Evolutionary conservation across 2,888 invertebrate species (phyloP).

Genomic region (Synanthedon vespiformis): DNA sequence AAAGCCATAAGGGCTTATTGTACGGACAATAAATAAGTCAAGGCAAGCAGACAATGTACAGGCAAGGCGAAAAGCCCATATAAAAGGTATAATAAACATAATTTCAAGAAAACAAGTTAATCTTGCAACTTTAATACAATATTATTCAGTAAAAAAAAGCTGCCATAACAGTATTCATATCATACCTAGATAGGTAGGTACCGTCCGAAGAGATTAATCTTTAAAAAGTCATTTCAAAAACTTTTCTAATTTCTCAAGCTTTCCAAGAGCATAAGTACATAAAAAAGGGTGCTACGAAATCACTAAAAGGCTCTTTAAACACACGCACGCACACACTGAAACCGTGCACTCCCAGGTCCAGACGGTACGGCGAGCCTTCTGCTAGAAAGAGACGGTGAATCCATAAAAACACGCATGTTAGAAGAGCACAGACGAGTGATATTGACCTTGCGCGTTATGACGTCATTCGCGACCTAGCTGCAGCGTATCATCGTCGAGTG

Average conservation of each 20-base stretch:
- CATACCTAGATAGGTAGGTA: too few species aligned
- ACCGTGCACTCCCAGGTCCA: constrained; percentile 40
- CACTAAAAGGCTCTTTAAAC: background rate
- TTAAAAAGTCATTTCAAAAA: background rate
- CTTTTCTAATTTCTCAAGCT: background rate
- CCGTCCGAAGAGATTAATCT: too few species aligned
- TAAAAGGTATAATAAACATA: too few species aligned
- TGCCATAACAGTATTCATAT: too few species aligned
- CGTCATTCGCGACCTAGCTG: constrained; percentile 74
- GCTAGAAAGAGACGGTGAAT: background rate
- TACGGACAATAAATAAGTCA: too few species aligned
- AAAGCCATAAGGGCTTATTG: too few species aligned
- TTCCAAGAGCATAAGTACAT: background rate
- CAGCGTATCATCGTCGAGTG: constrained; percentile 24
- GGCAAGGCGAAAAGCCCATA: too few species aligned
- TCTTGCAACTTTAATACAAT: too few species aligned
- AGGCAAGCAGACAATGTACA: too few species aligned
- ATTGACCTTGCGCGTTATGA: constrained; percentile 69
- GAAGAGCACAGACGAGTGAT: constrained; percentile 40
- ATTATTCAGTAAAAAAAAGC: too few species aligned
- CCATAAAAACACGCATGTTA: constrained; percentile 7
- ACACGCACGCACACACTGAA: background rate
- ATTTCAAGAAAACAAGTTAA: too few species aligned
- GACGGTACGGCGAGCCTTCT: constrained; percentile 49
- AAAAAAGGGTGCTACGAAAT: background rate